These are phyloP conservation scores for Hiodon alosoides DNA, from an alignment of 2,113 vertebrate genomes.

Conservation along the genomic window DNA sequence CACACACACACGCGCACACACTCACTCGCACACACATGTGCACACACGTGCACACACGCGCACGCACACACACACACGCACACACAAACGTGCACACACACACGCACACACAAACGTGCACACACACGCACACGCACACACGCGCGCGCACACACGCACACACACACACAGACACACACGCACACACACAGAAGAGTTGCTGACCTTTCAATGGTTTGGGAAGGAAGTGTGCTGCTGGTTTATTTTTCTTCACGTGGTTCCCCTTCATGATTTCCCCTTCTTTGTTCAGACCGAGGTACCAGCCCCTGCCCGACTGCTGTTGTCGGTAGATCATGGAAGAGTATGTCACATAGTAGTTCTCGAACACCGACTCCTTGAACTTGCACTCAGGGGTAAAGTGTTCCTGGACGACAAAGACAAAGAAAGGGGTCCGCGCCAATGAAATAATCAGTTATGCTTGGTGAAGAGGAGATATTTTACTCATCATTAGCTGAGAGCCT, in stretches of 20 bases:
- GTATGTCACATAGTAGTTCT: slow-evolving; percentile 99
- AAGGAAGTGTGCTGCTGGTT: slow-evolving; percentile 96
- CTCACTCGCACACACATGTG: too few species aligned
- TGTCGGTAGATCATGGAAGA: slow-evolving; percentile 99
- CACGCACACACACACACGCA: too few species aligned
- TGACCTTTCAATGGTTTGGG: slow-evolving; percentile 98
- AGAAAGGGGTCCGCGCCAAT: background rate
- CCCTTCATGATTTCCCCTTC: slow-evolving; percentile 99
- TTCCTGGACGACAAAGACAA: slow-evolving; percentile 69
- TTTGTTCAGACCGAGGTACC: slow-evolving; percentile 98
- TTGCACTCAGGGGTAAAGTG: slow-evolving; percentile 98
- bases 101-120: too few species aligned
- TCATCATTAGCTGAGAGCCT: background rate
- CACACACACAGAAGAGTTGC: background rate
- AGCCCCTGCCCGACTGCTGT: slow-evolving; percentile 93
- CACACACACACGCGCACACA: background rate
- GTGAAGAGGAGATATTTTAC: background rate
- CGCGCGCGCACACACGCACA: too few species aligned
- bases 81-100: too few species aligned
- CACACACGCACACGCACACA: too few species aligned
- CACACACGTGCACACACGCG: too few species aligned
- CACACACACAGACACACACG: background rate
- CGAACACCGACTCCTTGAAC: slow-evolving; percentile 99
- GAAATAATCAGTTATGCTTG: background rate
- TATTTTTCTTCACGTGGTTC: slow-evolving; percentile 98